phyloP scores from a whole-genome alignment of 2,888 invertebrate genomes.

The Labia minor region DNA sequence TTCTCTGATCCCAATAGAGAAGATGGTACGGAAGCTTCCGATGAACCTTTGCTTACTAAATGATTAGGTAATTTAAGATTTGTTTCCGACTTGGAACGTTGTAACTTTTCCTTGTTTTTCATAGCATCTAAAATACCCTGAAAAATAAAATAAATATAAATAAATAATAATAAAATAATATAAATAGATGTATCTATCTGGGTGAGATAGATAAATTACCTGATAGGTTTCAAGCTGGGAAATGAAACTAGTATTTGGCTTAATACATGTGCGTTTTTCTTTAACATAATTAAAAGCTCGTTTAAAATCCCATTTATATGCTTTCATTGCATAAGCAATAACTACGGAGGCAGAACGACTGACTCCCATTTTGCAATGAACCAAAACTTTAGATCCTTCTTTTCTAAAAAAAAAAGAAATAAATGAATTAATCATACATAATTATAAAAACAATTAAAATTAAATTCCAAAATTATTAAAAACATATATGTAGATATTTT shows the following conservation, averaged over 20 bases:
- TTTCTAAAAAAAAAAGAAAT: conserved; percentile 41
- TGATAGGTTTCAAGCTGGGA: conserved; percentile 85
- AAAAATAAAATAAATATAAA: conserved; percentile 19
- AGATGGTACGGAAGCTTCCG: conserved; percentile 29
- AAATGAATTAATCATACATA: background rate
- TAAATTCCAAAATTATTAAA: conserved; percentile 13
- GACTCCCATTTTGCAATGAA: conserved; percentile 99
- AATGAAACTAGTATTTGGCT: conserved; percentile 91
- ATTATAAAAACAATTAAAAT: conserved; percentile 27
- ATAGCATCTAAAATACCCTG: conserved; percentile 93
- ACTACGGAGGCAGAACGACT: conserved; percentile 96
- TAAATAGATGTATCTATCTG: background rate
- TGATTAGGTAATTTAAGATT: conserved; percentile 58
- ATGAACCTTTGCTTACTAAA: conserved; percentile 24
- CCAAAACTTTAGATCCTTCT: conserved; percentile 85
- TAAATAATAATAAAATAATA: background rate
- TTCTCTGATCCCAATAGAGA: background rate
- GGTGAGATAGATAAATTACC: conserved; percentile 27
- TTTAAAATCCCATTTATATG: conserved; percentile 84
- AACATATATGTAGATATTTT: background rate
- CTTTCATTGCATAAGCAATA: conserved; percentile 97
- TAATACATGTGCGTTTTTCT: conserved; percentile 81
- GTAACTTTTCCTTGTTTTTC: conserved; percentile 86
- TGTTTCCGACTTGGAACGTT: conserved; percentile 86
- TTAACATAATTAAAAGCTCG: conserved; percentile 84